A percentile compares a stretch with the other conserved stretches of the same genome.
These are phyloP conservation scores for Drosophila eugracilis DNA, from an alignment of 1,140 invertebrate genomes.

Conservation along the genomic window DNA sequence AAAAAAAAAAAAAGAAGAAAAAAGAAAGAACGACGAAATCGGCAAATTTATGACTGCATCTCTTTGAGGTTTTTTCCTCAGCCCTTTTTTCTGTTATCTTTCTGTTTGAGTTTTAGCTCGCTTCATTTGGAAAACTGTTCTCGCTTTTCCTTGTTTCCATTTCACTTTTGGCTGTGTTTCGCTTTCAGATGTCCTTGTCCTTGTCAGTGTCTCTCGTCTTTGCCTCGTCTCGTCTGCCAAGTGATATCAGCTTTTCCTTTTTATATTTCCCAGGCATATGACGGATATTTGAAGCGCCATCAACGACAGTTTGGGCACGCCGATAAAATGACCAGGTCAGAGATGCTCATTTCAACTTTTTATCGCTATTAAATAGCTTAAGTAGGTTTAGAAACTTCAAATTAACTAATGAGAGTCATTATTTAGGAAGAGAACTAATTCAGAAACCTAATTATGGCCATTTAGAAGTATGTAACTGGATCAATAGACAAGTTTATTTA, in stretches of 20 bases:
- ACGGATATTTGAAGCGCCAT: neutral
- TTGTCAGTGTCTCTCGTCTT: constrained; percentile 13
- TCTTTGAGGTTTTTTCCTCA: constrained; percentile 43
- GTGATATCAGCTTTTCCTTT: neutral
- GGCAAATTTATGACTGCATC: constrained; percentile 50
- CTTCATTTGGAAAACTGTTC: constrained; percentile 36
- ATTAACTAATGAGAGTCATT: too few relatives aligned
- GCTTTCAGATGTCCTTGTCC: constrained; percentile 1
- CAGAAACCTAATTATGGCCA: too few relatives aligned
- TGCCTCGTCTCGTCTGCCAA: neutral
- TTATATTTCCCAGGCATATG: constrained; percentile 5
- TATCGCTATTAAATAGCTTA: too few relatives aligned
- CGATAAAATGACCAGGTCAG: neutral
- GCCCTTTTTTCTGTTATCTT: constrained; percentile 24
- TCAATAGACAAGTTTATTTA: too few relatives aligned
- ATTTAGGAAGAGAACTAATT: too few relatives aligned
- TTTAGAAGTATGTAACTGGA: too few relatives aligned
- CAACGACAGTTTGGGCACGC: constrained; percentile 1
- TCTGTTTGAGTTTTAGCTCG: constrained; percentile 35
- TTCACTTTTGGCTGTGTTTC: neutral
- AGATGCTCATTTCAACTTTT: neutral
- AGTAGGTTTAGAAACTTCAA: too few relatives aligned
- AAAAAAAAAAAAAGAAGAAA: neutral
- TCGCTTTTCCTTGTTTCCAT: constrained; percentile 4
- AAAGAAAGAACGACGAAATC: constrained; percentile 1